Conservation (phyloP, 2,888 invertebrate genomes). For the Ochropleura plecta region DNA sequence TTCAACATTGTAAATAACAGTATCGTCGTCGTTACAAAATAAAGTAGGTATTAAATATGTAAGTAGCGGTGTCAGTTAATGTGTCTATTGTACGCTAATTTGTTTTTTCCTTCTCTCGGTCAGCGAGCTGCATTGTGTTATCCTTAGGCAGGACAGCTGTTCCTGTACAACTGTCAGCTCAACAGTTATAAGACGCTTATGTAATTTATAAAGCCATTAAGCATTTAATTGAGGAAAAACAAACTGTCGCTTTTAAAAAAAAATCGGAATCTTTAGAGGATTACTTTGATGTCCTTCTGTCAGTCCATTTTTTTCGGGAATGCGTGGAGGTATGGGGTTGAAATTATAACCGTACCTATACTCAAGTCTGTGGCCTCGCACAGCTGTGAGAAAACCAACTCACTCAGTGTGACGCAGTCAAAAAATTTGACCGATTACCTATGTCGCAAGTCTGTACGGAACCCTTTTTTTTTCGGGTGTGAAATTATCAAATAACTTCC, state of each 20-base stretch:
- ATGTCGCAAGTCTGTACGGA: no score
- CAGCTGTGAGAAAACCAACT: no score
- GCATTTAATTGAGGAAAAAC: background rate
- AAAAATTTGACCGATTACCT: no score
- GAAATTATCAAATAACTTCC: no score
- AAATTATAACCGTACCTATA: no score
- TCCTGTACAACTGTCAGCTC: background rate
- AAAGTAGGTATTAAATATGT: conserved; percentile 35
- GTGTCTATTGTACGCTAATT: conserved; percentile 52
- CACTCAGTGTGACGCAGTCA: no score
- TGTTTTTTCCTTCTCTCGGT: conserved; percentile 43
- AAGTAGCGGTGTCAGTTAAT: conserved; percentile 18
- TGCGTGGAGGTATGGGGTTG: no score
- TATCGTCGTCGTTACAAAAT: background rate
- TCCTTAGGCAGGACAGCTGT: conserved; percentile 16
- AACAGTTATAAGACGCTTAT: background rate
- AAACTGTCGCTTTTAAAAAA: background rate
- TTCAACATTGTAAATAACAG: background rate
- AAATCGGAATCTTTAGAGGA: no score
- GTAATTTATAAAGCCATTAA: background rate
- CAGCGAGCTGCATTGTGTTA: background rate
- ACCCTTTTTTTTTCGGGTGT: no score
- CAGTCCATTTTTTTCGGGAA: no score
- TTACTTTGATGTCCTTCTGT: no score
- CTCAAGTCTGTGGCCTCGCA: no score